phyloP scores from a whole-genome alignment of 2,888 invertebrate species.

The Pachymerium ferrugineum region DNA sequence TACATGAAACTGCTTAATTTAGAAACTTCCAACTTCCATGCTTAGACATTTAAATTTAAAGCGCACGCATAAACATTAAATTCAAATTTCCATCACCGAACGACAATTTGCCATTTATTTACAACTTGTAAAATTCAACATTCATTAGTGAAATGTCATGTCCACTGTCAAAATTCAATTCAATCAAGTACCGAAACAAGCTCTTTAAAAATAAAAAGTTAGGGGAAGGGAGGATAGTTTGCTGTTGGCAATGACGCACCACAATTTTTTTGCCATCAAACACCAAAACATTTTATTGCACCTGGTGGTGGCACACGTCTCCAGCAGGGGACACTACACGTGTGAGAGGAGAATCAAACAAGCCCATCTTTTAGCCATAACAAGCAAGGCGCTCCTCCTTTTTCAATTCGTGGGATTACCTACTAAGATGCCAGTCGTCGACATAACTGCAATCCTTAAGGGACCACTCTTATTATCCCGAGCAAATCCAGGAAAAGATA shows the following conservation, averaged over 20 bases:
- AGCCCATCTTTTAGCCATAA: slow-evolving; percentile 8
- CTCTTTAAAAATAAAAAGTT: not conserved
- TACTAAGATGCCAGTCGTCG: not conserved
- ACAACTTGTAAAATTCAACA: too few relatives aligned
- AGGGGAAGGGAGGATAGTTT: not conserved
- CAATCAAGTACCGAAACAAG: too few relatives aligned
- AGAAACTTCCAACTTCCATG: too few relatives aligned
- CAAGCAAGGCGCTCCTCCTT: not conserved
- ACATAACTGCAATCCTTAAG: not conserved
- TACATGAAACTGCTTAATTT: too few relatives aligned
- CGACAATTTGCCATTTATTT: too few relatives aligned
- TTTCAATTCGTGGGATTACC: slow-evolving; percentile 9
- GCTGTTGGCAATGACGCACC: not conserved
- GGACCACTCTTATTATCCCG: not conserved
- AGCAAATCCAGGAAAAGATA: not conserved
- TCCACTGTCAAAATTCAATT: too few relatives aligned
- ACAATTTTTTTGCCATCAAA: not conserved
- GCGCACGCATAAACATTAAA: too few relatives aligned
- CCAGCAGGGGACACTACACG: slow-evolving; percentile 8
- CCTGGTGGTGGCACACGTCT: not conserved
- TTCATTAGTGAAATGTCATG: too few relatives aligned
- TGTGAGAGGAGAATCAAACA: slow-evolving; percentile 8
- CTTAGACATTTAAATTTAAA: too few relatives aligned
- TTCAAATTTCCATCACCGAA: too few relatives aligned
- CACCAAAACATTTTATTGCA: not conserved